These are phyloP conservation scores for Crotalus viridis DNA, from an alignment of 2,113 vertebrate genomes.

Conservation along the genomic window DNA sequence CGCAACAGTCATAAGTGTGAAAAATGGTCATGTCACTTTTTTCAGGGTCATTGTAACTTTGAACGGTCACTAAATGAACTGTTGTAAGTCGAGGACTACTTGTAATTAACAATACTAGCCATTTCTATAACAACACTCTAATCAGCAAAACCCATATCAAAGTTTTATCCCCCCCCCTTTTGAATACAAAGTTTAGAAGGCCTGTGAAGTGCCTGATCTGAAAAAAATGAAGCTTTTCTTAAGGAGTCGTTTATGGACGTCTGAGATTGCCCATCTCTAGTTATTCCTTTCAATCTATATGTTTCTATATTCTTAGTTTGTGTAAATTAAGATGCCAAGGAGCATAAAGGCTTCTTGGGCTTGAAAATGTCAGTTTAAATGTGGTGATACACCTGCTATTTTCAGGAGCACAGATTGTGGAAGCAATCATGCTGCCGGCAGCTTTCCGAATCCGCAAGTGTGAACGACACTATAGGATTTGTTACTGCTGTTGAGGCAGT, in stretches of 20 bases:
- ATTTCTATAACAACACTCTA: not conserved
- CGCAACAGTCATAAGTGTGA: not conserved
- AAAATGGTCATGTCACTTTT: not conserved
- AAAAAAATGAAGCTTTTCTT: not conserved
- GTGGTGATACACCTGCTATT: conserved; percentile 35
- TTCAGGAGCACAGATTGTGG: conserved; percentile 42
- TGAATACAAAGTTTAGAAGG: not conserved
- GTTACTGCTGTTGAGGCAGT: conserved; percentile 19
- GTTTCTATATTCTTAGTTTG: conserved; percentile 7
- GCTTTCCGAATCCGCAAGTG: conserved; percentile 40
- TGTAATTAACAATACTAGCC: not conserved
- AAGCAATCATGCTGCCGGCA: conserved; percentile 43
- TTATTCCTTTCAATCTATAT: not conserved
- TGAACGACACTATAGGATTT: conserved; percentile 36
- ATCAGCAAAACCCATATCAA: not conserved
- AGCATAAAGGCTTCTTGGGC: not conserved
- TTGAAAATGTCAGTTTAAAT: conserved; percentile 25
- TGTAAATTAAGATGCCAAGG: conserved; percentile 13
- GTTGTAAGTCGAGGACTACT: not conserved
- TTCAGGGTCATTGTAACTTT: not conserved
- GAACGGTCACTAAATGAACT: not conserved
- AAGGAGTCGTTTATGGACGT: not conserved
- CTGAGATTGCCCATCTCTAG: not conserved
- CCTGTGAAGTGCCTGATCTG: not conserved
- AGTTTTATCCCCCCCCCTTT: not conserved